Evolutionary conservation across 2,888 invertebrate species (phyloP).

Genomic region (Loripinus fragilis): DNA sequence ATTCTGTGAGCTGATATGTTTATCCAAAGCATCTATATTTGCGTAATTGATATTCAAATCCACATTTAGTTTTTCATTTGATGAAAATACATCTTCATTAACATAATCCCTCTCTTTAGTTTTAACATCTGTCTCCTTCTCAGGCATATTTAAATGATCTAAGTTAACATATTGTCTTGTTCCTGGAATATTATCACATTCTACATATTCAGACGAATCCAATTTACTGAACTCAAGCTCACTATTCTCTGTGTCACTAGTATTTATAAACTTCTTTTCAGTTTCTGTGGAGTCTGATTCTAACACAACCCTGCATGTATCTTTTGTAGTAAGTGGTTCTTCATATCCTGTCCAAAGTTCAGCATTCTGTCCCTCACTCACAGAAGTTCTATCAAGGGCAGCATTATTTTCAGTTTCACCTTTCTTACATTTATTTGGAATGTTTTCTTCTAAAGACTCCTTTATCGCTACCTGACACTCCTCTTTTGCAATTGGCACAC

Average conservation of each 20-base stretch:
- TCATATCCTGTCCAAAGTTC: not conserved
- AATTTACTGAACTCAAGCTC: not conserved
- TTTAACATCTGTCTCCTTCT: not conserved
- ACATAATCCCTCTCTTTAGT: not conserved
- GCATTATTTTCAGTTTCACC: not conserved
- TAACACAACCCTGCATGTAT: not conserved
- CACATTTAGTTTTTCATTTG: not conserved
- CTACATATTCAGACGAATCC: constrained; percentile 30
- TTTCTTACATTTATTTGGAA: constrained; percentile 22
- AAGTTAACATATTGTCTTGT: constrained; percentile 1
- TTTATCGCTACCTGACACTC: not conserved
- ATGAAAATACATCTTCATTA: not conserved
- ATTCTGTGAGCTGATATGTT: constrained; percentile 14
- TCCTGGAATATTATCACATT: constrained; percentile 24
- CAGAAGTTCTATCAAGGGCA: not conserved
- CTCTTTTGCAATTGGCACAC: constrained; percentile 43
- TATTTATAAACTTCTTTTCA: not conserved
- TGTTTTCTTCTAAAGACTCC: constrained; percentile 3
- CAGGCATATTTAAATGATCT: constrained; percentile 4
- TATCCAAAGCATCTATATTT: constrained; percentile 32
- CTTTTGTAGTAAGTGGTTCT: not conserved
- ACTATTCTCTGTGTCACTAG: not conserved
- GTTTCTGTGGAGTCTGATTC: constrained; percentile 17
- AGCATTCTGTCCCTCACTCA: constrained; percentile 35
- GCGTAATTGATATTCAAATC: constrained; percentile 30